phyloP scores from a whole-genome alignment of 92 coral and sea anemone genomes.

The Plumapathes pennacea region DNA sequence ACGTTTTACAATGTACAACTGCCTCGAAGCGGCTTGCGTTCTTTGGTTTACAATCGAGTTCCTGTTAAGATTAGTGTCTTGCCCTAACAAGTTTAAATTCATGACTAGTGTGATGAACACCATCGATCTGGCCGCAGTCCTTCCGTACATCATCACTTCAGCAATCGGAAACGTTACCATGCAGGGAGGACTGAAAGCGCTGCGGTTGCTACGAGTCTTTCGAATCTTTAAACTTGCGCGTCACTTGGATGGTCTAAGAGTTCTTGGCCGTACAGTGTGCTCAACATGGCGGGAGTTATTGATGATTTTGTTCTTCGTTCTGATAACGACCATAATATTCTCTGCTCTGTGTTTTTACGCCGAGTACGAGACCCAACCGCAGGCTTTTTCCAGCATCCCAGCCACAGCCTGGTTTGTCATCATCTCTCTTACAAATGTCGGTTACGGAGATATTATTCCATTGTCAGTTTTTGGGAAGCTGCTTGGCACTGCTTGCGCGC shows the following conservation, averaged over 20 bases:
- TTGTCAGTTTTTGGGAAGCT: constrained; percentile 66
- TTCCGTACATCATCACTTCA: constrained; percentile 60
- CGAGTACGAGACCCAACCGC: constrained; percentile 65
- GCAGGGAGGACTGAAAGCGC: constrained; percentile 17
- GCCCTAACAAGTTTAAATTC: constrained; percentile 68
- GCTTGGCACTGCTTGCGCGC: constrained; percentile 70
- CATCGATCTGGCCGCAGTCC: constrained; percentile 73
- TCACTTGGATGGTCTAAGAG: constrained; percentile 77
- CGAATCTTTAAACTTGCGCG: constrained; percentile 82
- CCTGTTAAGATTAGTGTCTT: constrained; percentile 55
- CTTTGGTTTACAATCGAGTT: constrained; percentile 83
- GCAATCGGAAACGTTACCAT: constrained; percentile 12
- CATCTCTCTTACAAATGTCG: constrained; percentile 88
- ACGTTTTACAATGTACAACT: constrained; percentile 1
- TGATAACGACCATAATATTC: constrained; percentile 72
- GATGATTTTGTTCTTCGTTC: constrained; percentile 74
- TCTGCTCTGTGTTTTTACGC: constrained; percentile 76
- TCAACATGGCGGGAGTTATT: constrained; percentile 79
- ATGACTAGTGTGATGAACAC: constrained; percentile 52
- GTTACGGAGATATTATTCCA: constrained; percentile 97
- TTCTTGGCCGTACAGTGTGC: constrained; percentile 71
- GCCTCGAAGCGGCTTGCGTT: constrained; percentile 65
- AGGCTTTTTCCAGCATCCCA: constrained; percentile 74
- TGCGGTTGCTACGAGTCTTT: constrained; percentile 64
- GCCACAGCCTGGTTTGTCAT: constrained; percentile 94